These are phyloP conservation scores for Equus quagga DNA, from an alignment of 2,113 vertebrate species.

Conservation along the genomic window DNA sequence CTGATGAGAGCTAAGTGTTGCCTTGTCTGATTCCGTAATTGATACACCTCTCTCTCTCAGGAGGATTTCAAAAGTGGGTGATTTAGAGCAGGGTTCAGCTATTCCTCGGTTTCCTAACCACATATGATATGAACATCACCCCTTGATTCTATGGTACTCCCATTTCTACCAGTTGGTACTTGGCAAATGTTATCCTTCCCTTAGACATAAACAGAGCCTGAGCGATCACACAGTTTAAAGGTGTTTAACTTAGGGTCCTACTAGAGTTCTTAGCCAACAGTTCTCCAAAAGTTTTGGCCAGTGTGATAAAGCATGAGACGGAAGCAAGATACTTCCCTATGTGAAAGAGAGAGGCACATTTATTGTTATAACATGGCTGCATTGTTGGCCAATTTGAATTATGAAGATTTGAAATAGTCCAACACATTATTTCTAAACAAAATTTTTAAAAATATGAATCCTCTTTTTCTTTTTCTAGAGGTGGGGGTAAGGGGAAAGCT, in stretches of 20 bases:
- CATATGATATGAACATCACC: not conserved
- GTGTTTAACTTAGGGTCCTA: not conserved
- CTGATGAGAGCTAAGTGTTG: not conserved
- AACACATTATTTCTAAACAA: not conserved
- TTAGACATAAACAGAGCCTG: not conserved
- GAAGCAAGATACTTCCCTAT: not conserved
- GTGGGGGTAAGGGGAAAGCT: not conserved
- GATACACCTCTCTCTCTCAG: not conserved
- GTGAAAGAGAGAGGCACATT: not conserved
- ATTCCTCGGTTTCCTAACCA: not conserved
- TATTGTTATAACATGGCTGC: not conserved
- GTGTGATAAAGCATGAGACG: not conserved
- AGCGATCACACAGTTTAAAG: not conserved
- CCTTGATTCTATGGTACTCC: not conserved
- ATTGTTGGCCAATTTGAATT: not conserved
- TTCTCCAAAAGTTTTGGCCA: not conserved
- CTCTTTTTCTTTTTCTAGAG: not conserved
- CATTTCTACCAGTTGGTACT: not conserved
- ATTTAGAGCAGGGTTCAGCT: not conserved
- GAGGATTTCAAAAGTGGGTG: not conserved
- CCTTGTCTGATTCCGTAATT: not conserved
- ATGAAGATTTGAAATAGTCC: not conserved
- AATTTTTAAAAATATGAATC: not conserved
- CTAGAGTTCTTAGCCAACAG: too few relatives aligned
- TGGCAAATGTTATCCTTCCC: not conserved